Evolutionary conservation across 2,113 vertebrate genomes (phyloP).

Genomic region (Baryphthengus martii): DNA sequence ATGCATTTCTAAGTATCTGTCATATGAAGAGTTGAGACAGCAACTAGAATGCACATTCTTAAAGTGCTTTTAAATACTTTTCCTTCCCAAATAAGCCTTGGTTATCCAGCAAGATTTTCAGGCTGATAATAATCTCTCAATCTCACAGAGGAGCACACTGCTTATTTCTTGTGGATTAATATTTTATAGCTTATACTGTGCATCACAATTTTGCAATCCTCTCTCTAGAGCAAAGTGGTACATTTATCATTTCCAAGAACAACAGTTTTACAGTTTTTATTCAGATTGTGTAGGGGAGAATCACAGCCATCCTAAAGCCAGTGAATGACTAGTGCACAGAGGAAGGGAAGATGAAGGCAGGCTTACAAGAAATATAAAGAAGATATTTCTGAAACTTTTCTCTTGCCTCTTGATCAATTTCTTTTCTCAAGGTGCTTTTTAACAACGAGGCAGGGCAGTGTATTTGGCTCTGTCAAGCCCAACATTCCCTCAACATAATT

Average conservation of each 20-base stretch:
- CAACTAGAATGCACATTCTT: neutral
- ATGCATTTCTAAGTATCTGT: neutral
- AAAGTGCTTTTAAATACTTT: neutral
- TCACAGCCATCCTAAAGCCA: neutral
- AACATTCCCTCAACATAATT: neutral
- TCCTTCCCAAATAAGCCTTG: neutral
- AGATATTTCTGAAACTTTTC: neutral
- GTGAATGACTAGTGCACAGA: neutral
- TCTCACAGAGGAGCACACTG: neutral
- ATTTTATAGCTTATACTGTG: neutral
- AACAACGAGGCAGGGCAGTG: neutral
- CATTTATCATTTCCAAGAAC: neutral
- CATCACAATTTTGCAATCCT: neutral
- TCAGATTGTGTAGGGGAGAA: neutral
- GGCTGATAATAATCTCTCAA: neutral
- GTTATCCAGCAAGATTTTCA: neutral
- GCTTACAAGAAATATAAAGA: neutral
- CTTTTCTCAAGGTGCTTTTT: constrained; percentile 25
- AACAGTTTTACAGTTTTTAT: neutral
- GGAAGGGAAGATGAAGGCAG: neutral
- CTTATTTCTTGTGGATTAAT: neutral
- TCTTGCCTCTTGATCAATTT: neutral
- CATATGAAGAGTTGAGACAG: neutral
- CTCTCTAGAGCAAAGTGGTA: neutral
- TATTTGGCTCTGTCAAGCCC: constrained; percentile 18